phyloP scores from a whole-genome alignment of 2,797 vertebrate species.

The Darevskia nairensis region DNA sequence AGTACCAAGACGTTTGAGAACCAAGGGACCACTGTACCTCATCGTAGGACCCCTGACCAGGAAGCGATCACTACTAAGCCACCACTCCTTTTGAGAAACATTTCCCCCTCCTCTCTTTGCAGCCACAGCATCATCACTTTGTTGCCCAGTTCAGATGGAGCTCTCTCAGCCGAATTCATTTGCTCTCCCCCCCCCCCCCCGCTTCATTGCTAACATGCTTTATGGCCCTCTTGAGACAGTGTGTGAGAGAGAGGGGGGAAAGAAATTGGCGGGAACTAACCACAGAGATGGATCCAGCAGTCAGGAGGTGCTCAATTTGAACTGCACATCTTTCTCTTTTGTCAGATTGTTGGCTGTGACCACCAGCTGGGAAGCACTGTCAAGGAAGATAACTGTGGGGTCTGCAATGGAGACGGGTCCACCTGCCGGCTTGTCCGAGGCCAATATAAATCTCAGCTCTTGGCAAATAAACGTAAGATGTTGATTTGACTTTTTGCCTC shows the following conservation, averaged over 20 bases:
- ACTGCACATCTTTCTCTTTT: conserved; percentile 74
- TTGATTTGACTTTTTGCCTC: conserved; percentile 19
- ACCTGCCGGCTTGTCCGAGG: conserved; percentile 95
- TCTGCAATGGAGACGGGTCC: conserved; percentile 94
- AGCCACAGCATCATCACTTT: conserved; percentile 48
- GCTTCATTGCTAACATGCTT: conserved; percentile 54
- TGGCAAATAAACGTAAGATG: conserved; percentile 89
- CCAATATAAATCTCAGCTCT: conserved; percentile 94
- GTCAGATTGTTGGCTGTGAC: conserved; percentile 96
- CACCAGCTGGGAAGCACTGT: conserved; percentile 91
- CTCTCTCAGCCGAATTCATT: conserved; percentile 38
- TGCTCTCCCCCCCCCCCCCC: not conserved
- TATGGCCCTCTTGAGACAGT: conserved; percentile 44
- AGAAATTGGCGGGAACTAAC: conserved; percentile 39
- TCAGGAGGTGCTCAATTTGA: conserved; percentile 55
- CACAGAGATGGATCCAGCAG: conserved; percentile 38
- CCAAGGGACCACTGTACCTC: too few relatives aligned
- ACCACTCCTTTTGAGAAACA: not conserved
- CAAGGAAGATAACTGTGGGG: conserved; percentile 97
- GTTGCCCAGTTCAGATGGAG: conserved; percentile 49
- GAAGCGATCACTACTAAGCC: conserved; percentile 5
- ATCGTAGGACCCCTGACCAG: conserved; percentile 10
- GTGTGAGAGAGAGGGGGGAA: not conserved
- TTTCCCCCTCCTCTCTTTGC: conserved; percentile 28
- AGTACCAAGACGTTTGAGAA: too few relatives aligned